Evolutionary conservation across 2,113 vertebrate genomes (phyloP).

Genomic region (Haliaeetus leucogaster): DNA sequence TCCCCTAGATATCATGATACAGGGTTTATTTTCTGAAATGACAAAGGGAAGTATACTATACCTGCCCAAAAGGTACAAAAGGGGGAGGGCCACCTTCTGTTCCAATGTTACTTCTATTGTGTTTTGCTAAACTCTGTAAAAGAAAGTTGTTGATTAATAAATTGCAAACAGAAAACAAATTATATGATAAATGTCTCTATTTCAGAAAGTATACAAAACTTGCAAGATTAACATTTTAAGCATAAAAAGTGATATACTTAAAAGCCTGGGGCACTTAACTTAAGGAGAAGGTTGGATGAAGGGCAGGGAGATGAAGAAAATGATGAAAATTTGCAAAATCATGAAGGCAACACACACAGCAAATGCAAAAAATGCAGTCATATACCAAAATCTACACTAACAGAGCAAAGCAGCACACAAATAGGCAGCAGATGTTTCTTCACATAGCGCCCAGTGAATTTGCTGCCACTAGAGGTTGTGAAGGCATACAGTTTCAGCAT

Average conservation of each 20-base stretch:
- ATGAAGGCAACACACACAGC: not conserved
- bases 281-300: not conserved
- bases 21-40: not conserved
- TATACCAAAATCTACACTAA: not conserved
- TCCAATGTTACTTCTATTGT: conserved; percentile 92
- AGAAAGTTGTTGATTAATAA: not conserved
- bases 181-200: not conserved
- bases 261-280: not conserved
- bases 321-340: not conserved
- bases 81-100: conserved; percentile 97
- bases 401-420: not conserved
- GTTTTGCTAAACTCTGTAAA: conserved; percentile 91
- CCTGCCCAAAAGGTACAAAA: conserved; percentile 97
- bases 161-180: not conserved
- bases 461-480: not conserved
- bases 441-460: rapidly evolving
- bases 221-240: not conserved
- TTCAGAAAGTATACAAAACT: not conserved
- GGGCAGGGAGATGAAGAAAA: not conserved
- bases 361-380: not conserved
- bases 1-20: not conserved
- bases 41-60: conserved; percentile 51
- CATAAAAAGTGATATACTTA: not conserved
- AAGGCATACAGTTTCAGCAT: not conserved
- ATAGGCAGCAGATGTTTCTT: not conserved